Percentiles rank a stretch among this genome's conserved stretches.
Conservation (phyloP, 2,113 vertebrate genomes). For the Sardina pilchardus region DNA sequence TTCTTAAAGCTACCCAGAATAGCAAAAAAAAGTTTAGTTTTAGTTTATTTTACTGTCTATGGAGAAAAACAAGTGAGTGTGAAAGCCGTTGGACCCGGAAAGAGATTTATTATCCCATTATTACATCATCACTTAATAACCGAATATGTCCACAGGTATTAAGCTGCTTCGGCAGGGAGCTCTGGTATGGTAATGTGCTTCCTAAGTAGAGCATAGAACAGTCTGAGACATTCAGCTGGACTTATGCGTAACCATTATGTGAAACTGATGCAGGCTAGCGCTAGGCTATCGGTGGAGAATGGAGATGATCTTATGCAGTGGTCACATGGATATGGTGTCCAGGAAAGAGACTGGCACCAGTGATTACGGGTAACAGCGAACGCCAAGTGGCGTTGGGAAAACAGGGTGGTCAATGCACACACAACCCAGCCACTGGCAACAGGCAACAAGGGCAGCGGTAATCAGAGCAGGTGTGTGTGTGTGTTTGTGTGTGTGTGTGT, state of each 20-base stretch:
- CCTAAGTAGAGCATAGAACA: too few species aligned
- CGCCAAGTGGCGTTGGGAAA: background rate
- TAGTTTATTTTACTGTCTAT: too few species aligned
- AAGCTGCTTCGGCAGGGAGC: too few species aligned
- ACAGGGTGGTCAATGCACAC: background rate
- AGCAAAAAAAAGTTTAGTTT: too few species aligned
- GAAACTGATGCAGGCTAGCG: background rate
- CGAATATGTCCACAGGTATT: too few species aligned
- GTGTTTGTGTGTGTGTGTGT: constrained; percentile 3
- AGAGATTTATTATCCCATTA: too few species aligned
- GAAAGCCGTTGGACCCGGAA: too few species aligned
- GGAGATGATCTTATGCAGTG: background rate
- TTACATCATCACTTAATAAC: too few species aligned
- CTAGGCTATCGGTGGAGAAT: background rate
- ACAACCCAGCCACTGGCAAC: background rate
- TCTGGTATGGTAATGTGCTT: too few species aligned
- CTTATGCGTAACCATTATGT: background rate
- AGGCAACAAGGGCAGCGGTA: background rate
- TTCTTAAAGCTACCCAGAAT: too few species aligned
- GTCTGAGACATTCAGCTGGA: background rate
- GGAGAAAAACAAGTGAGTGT: too few species aligned
- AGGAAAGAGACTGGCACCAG: background rate
- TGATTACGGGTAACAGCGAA: background rate
- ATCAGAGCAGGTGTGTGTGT: constrained; percentile 7
- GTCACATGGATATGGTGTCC: background rate